A percentile compares a stretch with the other conserved stretches of the same genome.
Conservation (phyloP, 2,888 invertebrate genomes). For the Rhamnusium bicolor region DNA sequence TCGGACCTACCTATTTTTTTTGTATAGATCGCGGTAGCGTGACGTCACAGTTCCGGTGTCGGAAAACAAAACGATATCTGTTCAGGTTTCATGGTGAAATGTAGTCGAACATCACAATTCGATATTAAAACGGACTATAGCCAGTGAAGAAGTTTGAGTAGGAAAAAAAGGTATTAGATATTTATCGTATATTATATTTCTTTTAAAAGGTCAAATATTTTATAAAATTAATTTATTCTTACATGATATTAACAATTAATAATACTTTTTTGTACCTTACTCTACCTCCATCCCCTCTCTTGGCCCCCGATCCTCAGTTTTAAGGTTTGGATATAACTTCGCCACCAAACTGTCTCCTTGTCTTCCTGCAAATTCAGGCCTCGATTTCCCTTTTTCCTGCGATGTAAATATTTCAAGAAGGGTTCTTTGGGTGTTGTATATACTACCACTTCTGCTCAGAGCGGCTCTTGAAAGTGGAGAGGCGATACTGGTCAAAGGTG, state of each 20-base stretch:
- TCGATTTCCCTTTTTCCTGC: slow-evolving; percentile 71
- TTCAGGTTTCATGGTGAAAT: too few relatives aligned
- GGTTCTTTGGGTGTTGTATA: slow-evolving; percentile 71
- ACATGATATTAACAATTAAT: background rate
- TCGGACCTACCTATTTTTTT: too few relatives aligned
- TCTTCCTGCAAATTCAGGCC: slow-evolving; percentile 76
- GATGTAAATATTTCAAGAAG: slow-evolving; percentile 80
- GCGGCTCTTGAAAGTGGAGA: slow-evolving; percentile 56
- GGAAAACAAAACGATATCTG: too few relatives aligned
- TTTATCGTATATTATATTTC: too few relatives aligned
- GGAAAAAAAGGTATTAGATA: too few relatives aligned
- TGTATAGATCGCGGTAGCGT: too few relatives aligned
- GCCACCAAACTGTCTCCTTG: slow-evolving; percentile 76
- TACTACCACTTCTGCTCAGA: slow-evolving; percentile 58
- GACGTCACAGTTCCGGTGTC: too few relatives aligned
- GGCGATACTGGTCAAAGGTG: slow-evolving; percentile 71
- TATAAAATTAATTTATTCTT: background rate
- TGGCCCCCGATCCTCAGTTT: slow-evolving; percentile 70
- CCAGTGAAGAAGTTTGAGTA: too few relatives aligned
- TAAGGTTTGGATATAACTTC: slow-evolving; percentile 83
- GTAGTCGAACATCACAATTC: too few relatives aligned
- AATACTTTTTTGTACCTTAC: slow-evolving; percentile 34
- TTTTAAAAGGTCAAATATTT: background rate
- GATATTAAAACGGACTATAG: too few relatives aligned
- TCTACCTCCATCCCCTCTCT: slow-evolving; percentile 68